Evolutionary conservation across 2,113 vertebrate genomes (phyloP), one percentile per base, ranked within the genome.

Genomic region (Scolopax mira): DNA sequence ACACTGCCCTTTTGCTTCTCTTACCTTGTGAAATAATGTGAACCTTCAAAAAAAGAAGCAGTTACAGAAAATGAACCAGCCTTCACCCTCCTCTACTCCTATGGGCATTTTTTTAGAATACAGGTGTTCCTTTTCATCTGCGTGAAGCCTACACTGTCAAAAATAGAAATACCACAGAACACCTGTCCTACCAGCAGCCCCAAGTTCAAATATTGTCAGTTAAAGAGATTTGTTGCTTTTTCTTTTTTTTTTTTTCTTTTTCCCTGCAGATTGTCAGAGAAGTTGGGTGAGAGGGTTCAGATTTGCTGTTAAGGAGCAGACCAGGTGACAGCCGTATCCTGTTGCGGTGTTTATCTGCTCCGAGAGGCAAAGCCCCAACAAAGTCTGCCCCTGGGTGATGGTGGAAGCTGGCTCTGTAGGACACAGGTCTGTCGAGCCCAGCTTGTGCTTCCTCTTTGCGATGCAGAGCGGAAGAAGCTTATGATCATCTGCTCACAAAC

Each of bases 151-250:
- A 11, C 22, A 6, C 62, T 72, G 88, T 86, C 95, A 91, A 91
- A 97, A 97, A 96, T 97, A 97, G 96, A 80, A 88, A 72, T 31
- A 72, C 90, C 93, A 0, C 94, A 90, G 80, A 78, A 81, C 97
- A 97, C 96, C 96, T 97, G 96, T 27, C 70, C 83, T 13, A 58
- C 28, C 90, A 90, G 95, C 92, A 84, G 79, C 85, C 7, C 1
- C 5, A 52, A 4, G 44, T 6, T 19, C 79, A 65, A 54, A 89
- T 48, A 30, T 18, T 54, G 69, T 42, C 91, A 19, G 90, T 89
- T 83, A 81, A 93, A 95, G 91, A 90, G 89, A 93, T 96, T 94
- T 94, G n/a, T 54, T 27, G 86, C 3, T 3, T 21, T 42, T 67
- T n/a, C n/a, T n/a, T 65, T 57, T 21, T 52, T 42, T 52, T 9